These are phyloP conservation scores for Eurois occulta DNA, from an alignment of 2,888 invertebrate genomes.

Conservation along the genomic window DNA sequence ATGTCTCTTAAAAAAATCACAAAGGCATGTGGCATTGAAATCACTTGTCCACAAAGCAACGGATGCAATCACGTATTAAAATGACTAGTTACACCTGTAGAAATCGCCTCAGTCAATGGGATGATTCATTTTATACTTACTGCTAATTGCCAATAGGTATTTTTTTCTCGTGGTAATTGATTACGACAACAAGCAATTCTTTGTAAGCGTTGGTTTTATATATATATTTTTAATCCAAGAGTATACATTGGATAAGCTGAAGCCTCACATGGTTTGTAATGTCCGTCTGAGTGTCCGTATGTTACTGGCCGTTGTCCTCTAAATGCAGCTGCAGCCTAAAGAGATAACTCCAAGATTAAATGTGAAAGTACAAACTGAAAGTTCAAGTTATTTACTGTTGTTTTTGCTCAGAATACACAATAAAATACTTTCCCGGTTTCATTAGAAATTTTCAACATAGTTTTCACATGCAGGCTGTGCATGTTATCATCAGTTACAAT, in stretches of 20 bases:
- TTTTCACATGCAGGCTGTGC: not conserved
- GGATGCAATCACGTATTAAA: constrained; percentile 20
- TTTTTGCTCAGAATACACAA: constrained; percentile 20
- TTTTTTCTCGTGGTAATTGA: constrained; percentile 37
- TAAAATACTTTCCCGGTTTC: not conserved
- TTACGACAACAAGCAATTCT: constrained; percentile 30
- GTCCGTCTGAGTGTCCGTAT: not conserved
- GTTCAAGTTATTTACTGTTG: constrained; percentile 15
- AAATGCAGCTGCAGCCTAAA: constrained; percentile 12
- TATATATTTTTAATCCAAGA: not conserved
- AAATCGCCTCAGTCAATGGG: constrained; percentile 29
- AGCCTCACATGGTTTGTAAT: not conserved
- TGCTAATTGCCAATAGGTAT: constrained; percentile 32
- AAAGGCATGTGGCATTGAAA: not conserved
- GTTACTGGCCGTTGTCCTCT: not conserved
- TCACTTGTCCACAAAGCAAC: not conserved
- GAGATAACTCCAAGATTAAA: constrained; percentile 20
- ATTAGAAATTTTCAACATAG: constrained; percentile 13
- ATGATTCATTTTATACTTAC: constrained; percentile 53
- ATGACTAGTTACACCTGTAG: constrained; percentile 42
- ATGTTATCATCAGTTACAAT: not conserved
- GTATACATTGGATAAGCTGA: constrained; percentile 10
- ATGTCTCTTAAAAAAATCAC: not conserved
- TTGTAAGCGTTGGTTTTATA: constrained; percentile 11
- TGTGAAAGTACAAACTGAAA: constrained; percentile 41